Conservation (phyloP, 2,888 invertebrate genomes). For the Troilus luridus region DNA sequence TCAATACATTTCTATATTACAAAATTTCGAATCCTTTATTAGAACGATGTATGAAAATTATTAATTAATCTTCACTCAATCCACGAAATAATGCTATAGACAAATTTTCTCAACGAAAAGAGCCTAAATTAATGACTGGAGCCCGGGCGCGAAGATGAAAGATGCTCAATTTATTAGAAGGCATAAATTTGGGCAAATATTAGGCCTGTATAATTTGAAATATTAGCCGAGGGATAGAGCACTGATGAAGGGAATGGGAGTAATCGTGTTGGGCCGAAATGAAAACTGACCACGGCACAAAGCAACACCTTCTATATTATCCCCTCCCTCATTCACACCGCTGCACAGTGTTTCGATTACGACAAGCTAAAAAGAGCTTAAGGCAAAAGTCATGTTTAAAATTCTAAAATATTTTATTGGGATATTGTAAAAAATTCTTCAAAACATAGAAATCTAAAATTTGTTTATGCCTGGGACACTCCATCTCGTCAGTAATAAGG, state of each 20-base stretch:
- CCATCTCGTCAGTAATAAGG: too few relatives aligned
- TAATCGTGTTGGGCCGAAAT: neutral
- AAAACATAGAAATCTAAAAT: too few relatives aligned
- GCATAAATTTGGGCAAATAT: conserved; percentile 17
- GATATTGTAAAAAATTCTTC: too few relatives aligned
- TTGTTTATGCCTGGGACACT: too few relatives aligned
- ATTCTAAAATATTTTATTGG: too few relatives aligned
- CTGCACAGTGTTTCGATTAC: too few relatives aligned
- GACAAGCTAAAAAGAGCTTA: too few relatives aligned
- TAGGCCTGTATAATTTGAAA: conserved; percentile 23
- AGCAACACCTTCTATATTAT: neutral
- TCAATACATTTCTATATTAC: too few relatives aligned
- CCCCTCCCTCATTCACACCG: neutral
- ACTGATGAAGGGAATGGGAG: neutral
- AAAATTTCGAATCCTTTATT: too few relatives aligned
- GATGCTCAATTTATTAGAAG: neutral
- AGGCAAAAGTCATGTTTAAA: too few relatives aligned
- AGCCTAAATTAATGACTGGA: neutral
- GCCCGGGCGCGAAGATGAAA: neutral
- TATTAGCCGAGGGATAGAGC: neutral
- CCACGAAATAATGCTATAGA: neutral
- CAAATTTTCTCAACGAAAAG: neutral
- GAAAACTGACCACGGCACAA: neutral
- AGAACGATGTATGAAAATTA: too few relatives aligned
- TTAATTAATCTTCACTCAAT: too few relatives aligned